These are phyloP conservation scores for Eupithecia inturbata DNA, from an alignment of 2,888 invertebrate genomes.

Conservation along the genomic window DNA sequence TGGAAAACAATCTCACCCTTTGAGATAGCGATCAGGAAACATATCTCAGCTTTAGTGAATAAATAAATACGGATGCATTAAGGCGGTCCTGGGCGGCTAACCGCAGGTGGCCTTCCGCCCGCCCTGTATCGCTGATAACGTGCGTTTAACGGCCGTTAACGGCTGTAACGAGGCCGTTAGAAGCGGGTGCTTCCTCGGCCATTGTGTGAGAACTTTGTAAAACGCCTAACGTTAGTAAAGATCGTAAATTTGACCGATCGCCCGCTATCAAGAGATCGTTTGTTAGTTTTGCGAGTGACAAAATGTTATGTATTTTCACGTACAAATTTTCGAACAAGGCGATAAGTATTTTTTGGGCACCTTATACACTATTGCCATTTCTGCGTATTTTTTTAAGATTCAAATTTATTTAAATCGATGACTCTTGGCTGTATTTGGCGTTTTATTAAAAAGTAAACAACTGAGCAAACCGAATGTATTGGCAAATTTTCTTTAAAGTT, in stretches of 20 bases:
- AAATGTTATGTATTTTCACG: constrained; percentile 37
- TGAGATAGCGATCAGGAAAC: constrained; percentile 74
- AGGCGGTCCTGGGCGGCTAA: constrained; percentile 71
- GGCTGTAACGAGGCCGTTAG: constrained; percentile 80
- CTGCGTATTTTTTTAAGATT: background rate
- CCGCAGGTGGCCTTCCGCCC: constrained; percentile 78
- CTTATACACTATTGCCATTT: background rate
- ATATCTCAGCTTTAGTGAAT: constrained; percentile 71
- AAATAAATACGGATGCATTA: constrained; percentile 83
- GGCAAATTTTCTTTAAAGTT: background rate
- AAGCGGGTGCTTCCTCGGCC: constrained; percentile 75
- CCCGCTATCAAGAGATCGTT: constrained; percentile 49
- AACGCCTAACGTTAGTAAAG: constrained; percentile 50
- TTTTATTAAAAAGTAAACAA: background rate
- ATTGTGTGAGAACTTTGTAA: constrained; percentile 67
- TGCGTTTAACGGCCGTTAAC: constrained; percentile 70
- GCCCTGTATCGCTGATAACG: constrained; percentile 73
- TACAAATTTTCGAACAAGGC: constrained; percentile 24
- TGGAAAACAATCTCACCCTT: constrained; percentile 47
- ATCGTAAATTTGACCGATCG: constrained; percentile 61
- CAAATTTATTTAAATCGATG: background rate
- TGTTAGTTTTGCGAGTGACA: constrained; percentile 44
- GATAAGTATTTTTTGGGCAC: constrained; percentile 8
- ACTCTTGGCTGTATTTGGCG: background rate
- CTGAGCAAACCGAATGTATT: no score